Conservation (phyloP, 2,888 invertebrate species). For the Rhabditoides inermis region DNA sequence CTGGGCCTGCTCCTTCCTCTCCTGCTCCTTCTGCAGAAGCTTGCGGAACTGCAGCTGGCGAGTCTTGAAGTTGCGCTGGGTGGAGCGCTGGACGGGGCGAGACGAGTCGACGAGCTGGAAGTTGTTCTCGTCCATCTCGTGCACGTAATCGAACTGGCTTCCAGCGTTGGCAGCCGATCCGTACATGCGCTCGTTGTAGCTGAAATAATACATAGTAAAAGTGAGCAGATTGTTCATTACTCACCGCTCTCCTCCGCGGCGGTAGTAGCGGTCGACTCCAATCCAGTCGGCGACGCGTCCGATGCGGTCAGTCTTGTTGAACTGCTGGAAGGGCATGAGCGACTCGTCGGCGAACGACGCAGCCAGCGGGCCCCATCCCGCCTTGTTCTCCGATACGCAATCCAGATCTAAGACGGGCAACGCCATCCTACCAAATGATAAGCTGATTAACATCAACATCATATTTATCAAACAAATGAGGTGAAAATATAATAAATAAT, state of each 20-base stretch:
- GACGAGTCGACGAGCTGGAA: slow-evolving; percentile 96
- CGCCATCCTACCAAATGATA: slow-evolving; percentile 12
- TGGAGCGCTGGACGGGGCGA: slow-evolving; percentile 45
- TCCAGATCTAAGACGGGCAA: slow-evolving; percentile 30
- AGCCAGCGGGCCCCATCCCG: slow-evolving; percentile 81
- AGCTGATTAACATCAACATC: slow-evolving; percentile 6
- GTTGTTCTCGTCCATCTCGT: slow-evolving; percentile 94
- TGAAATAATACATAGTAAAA: slow-evolving; percentile 9
- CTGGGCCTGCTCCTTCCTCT: slow-evolving; percentile 48
- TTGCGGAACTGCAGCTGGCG: slow-evolving; percentile 41
- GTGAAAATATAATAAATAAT: no score
- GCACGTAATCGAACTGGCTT: slow-evolving; percentile 93
- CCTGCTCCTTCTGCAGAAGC: slow-evolving; percentile 46
- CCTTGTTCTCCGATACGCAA: slow-evolving; percentile 61
- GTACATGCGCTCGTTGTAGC: slow-evolving; percentile 50
- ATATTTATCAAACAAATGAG: no score
- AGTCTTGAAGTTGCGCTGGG: slow-evolving; percentile 37
- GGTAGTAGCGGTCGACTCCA: slow-evolving; percentile 68
- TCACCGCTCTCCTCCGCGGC: slow-evolving; percentile 74
- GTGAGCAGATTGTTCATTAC: neutral
- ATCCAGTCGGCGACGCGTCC: slow-evolving; percentile 97
- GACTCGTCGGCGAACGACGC: slow-evolving; percentile 65
- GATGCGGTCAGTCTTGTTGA: slow-evolving; percentile 86
- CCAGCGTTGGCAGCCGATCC: slow-evolving; percentile 58
- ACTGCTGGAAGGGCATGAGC: slow-evolving; percentile 97